Percentiles rank a stretch among this genome's conserved stretches.
phyloP scores from a whole-genome alignment of 1,140 invertebrate genomes.

The Bombus confusus region DNA sequence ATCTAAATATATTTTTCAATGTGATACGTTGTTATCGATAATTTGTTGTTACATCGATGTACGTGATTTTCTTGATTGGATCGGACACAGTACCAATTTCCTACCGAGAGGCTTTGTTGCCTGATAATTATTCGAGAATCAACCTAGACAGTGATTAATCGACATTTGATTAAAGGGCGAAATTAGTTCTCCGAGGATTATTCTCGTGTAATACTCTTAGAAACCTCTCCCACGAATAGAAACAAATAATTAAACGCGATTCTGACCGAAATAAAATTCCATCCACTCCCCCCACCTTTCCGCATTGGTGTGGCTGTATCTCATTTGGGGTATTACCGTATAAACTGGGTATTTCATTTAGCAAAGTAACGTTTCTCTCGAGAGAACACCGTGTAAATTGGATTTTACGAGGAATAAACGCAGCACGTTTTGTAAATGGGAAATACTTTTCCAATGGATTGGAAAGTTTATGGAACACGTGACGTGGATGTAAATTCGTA shows the following conservation, averaged over 20 bases:
- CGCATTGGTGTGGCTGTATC: background rate
- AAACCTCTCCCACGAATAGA: background rate
- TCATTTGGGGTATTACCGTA: background rate
- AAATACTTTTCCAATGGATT: background rate
- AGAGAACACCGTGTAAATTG: background rate
- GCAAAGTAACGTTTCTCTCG: background rate
- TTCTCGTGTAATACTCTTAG: background rate
- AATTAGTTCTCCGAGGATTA: background rate
- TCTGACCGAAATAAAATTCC: background rate
- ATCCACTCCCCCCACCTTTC: accelerated
- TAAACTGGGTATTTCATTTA: background rate
- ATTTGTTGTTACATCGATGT: background rate
- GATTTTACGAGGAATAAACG: background rate
- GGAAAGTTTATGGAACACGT: background rate
- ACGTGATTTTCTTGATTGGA: background rate
- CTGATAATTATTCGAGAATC: background rate
- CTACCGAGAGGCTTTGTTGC: background rate
- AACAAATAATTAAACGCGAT: background rate
- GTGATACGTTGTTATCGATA: no score
- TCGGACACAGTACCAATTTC: background rate
- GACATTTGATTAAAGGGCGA: background rate
- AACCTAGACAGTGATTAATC: background rate
- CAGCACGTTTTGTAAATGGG: background rate
- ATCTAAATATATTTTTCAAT: no score
- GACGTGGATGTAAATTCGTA: background rate